Conservation (phyloP, 2,113 vertebrate genomes). For the Opisthocomus hoazin region DNA sequence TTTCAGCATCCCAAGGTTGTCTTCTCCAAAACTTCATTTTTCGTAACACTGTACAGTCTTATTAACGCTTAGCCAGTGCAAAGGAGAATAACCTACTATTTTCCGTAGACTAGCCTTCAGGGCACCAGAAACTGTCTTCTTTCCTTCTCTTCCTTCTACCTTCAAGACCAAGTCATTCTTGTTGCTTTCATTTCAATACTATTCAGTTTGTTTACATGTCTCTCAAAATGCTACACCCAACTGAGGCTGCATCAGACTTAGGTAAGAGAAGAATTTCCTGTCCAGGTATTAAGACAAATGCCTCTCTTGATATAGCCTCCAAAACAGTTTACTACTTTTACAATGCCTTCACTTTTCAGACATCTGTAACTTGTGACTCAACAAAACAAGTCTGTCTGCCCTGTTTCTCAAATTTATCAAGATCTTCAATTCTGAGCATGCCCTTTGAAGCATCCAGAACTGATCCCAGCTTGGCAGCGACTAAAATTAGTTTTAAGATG, state of each 20-base stretch:
- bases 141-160: not conserved
- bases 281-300: not conserved
- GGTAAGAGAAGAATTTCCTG: not conserved
- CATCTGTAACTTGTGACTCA: not conserved
- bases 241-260: not conserved
- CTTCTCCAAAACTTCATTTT: not conserved
- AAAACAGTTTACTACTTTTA: not conserved
- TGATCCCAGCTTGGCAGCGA: not conserved
- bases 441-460: not conserved
- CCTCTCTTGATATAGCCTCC: not conserved
- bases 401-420: not conserved
- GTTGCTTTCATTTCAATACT: not conserved
- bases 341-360: not conserved
- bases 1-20: not conserved
- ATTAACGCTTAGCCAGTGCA: not conserved
- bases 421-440: not conserved
- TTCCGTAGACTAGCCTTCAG: not conserved
- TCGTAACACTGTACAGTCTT: not conserved
- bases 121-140: not conserved
- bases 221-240: not conserved
- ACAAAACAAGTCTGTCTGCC: not conserved
- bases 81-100: not conserved
- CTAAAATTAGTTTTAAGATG: not conserved
- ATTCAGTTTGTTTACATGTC: not conserved
- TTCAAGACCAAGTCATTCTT: not conserved